phyloP scores from a whole-genome alignment of 2,113 vertebrate genomes.

The Amia ocellicauda region DNA sequence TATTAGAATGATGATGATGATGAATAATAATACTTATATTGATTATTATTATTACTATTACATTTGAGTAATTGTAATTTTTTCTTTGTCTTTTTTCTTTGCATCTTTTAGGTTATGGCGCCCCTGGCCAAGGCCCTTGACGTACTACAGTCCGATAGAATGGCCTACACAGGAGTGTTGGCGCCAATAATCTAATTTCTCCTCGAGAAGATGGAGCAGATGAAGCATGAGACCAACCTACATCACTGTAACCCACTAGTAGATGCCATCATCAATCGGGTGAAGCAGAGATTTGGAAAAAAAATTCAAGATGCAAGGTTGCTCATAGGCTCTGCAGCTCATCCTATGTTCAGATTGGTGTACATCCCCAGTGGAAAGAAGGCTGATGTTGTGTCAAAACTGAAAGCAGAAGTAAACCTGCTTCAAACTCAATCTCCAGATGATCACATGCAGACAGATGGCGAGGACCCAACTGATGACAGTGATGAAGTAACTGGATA shows the following conservation, averaged over 20 bases:
- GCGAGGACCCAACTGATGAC: conserved; percentile 18
- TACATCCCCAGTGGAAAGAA: conserved; percentile 21
- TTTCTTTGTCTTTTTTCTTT: conserved; percentile 4
- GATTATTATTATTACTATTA: conserved; percentile 12
- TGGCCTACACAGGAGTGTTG: conserved; percentile 21
- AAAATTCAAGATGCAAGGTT: conserved; percentile 27
- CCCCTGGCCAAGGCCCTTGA: conserved; percentile 21
- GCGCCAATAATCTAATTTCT: conserved; percentile 17
- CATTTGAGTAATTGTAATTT: conserved; percentile 5
- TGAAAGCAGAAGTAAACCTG: conserved; percentile 17
- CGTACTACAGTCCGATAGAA: conserved; percentile 20
- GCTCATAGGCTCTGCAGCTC: conserved; percentile 25
- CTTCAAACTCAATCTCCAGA: conserved; percentile 21
- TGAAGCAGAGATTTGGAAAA: conserved; percentile 26
- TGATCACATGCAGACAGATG: conserved; percentile 21
- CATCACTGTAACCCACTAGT: conserved; percentile 19
- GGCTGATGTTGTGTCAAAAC: conserved; percentile 20
- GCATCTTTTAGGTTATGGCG: conserved; percentile 16
- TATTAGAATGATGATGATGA: no score
- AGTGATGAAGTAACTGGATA: conserved; percentile 21
- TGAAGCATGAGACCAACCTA: conserved; percentile 20
- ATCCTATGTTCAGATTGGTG: conserved; percentile 26
- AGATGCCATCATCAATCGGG: conserved; percentile 24
- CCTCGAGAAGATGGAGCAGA: conserved; percentile 19
- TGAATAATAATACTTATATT: conserved; percentile 11